Conservation (phyloP, 2,888 invertebrate genomes). For the Acrobasis consociella region DNA sequence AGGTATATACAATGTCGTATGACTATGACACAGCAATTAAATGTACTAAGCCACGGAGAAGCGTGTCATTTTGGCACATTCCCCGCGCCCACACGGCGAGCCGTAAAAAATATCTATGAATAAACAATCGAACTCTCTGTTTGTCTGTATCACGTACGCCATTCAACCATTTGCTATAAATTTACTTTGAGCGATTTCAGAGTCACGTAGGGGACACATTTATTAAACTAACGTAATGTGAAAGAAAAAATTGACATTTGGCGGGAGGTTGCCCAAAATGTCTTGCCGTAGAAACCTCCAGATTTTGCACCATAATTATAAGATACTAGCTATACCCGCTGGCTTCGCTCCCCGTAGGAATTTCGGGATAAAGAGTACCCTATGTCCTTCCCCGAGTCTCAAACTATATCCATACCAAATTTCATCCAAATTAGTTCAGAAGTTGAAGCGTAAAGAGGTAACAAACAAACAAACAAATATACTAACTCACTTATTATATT, state of each 20-base stretch:
- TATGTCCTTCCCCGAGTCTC: too few relatives aligned
- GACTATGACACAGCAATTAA: background rate
- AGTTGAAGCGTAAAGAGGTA: too few relatives aligned
- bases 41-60: background rate
- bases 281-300: too few relatives aligned
- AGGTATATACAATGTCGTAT: background rate
- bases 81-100: slow-evolving; percentile 25
- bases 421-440: too few relatives aligned
- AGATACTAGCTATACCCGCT: too few relatives aligned
- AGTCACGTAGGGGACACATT: slow-evolving; percentile 59
- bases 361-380: too few relatives aligned
- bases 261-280: too few relatives aligned
- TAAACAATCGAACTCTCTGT: slow-evolving; percentile 54
- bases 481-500: too few relatives aligned
- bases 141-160: slow-evolving; percentile 69
- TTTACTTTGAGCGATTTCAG: slow-evolving; percentile 53
- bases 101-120: slow-evolving; percentile 40
- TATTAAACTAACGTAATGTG: background rate
- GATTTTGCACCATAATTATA: too few relatives aligned
- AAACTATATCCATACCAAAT: too few relatives aligned
- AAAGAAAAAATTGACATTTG: background rate
- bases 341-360: too few relatives aligned
- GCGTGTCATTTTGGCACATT: slow-evolving; percentile 19
- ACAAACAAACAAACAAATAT: too few relatives aligned
- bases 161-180: slow-evolving; percentile 56